A percentile compares a stretch with the other conserved stretches of the same genome.
Conservation (phyloP, 2,888 invertebrate species). For the Pyrrhia umbra region DNA sequence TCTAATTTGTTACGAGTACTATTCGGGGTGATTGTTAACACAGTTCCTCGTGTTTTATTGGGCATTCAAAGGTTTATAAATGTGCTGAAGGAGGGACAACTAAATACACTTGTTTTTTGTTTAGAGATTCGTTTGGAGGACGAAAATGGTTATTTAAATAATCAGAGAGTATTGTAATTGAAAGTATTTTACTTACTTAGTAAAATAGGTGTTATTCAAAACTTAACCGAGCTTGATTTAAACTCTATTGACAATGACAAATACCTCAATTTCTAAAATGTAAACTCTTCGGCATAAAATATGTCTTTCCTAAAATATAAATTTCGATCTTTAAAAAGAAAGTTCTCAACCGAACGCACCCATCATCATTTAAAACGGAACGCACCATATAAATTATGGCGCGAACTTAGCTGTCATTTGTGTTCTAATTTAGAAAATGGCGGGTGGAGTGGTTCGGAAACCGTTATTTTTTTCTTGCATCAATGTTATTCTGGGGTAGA, state of each 20-base stretch:
- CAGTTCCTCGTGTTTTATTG: slow-evolving; percentile 41
- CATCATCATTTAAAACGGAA: slow-evolving; percentile 64
- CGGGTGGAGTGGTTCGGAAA: slow-evolving; percentile 49
- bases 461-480: slow-evolving; percentile 42
- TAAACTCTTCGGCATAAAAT: slow-evolving; percentile 46
- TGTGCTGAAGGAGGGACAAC: slow-evolving; percentile 15
- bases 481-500: slow-evolving; percentile 41
- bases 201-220: slow-evolving; percentile 27
- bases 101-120: background rate
- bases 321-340: slow-evolving; percentile 50
- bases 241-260: slow-evolving; percentile 49
- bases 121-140: slow-evolving; percentile 3
- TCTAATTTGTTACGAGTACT: slow-evolving; percentile 60
- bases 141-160: too few relatives aligned
- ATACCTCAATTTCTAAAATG: slow-evolving; percentile 39
- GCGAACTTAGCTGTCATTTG: slow-evolving; percentile 67
- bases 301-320: slow-evolving; percentile 55
- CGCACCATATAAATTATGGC: slow-evolving; percentile 67
- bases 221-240: slow-evolving; percentile 25
- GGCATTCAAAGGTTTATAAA: slow-evolving; percentile 31
- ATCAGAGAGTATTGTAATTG: too few relatives aligned
- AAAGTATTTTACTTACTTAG: too few relatives aligned
- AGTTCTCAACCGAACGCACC: slow-evolving; percentile 48
- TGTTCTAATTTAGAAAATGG: slow-evolving; percentile 67
- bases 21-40: slow-evolving; percentile 60